Evolutionary conservation across 64 coral and sea anemone species (phyloP), one percentile per base, ranked within the genome.

Genomic region (Catalaphyllia jardinei): DNA sequence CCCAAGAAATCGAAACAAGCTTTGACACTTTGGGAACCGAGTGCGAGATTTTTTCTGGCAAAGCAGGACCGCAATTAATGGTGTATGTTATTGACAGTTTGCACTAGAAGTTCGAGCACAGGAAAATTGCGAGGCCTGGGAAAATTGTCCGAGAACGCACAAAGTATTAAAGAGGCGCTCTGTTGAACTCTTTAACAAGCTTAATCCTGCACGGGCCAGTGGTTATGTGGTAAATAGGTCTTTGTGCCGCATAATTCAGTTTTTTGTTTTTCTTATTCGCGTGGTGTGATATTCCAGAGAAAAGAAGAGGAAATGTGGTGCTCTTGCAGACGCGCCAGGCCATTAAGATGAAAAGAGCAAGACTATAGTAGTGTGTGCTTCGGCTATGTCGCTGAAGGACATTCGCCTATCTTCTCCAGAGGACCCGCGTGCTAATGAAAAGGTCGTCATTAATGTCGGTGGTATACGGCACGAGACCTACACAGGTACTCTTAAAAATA

Each of bases 381-480:
- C 19, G 24, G 9, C 22, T 33, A 85, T 85, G 81, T 85, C 81
- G n/a, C n/a, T 85, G 62, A 85, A 85, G 12, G 81, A 85, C 13
- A 71, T 17, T 29, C 62, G 81, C 0, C 4, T 63, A 7, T 85
- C 81, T 25, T 85, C 63, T 24, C 63, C 81, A 17, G 81, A 96
- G 38, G 91, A 93, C 46, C 51, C 83, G 24, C 91, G 87, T 42
- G 67, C 57, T 0, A 87, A 77, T 12, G 82, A 87, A 4, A 97
- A 93, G 63, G 92, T 97, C 2, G 88, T 97, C 5, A 90, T 97
- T 10, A 97, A 97, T 60, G 95, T 97, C 6, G 95, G 95, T 6
- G 95, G 95, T 55, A 82, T 88, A 4, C 67, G 88, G 2, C 95
- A 97, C 59, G 95, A 97, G 30, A 97, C 95, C 4, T 97, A 97